Evolutionary conservation across 1,140 invertebrate genomes (phyloP).

Genomic region (Halictus rubicundus): DNA sequence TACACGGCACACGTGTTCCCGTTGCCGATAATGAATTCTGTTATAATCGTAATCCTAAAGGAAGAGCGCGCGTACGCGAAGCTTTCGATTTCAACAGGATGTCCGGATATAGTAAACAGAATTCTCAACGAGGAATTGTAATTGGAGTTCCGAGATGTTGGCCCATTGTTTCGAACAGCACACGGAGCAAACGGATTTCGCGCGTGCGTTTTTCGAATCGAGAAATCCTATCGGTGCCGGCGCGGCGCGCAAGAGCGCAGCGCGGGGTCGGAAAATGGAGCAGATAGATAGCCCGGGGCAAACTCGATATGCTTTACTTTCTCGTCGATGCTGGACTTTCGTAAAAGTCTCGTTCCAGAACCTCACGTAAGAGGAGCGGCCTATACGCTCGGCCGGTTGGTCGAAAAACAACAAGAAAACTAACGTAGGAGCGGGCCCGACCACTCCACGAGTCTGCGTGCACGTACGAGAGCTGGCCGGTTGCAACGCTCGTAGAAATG

Average conservation of each 20-base stretch:
- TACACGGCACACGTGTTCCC: background rate
- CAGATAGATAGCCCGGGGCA: constrained; percentile 53
- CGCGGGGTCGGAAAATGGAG: constrained; percentile 60
- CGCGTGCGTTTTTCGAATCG: no score
- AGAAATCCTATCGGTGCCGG: background rate
- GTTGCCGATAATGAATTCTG: constrained; percentile 19
- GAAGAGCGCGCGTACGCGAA: background rate
- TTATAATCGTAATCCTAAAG: constrained; percentile 4
- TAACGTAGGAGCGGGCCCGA: constrained; percentile 10
- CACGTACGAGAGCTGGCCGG: background rate
- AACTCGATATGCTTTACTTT: constrained; percentile 62
- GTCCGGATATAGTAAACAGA: constrained; percentile 12
- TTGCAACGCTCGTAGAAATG: constrained; percentile 16
- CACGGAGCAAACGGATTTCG: no score
- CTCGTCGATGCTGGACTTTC: constrained; percentile 60
- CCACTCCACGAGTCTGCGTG: constrained; percentile 1
- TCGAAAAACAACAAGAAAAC: constrained; percentile 58
- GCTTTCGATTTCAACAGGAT: constrained; percentile 41
- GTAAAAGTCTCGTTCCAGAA: constrained; percentile 62
- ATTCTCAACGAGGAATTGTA: background rate
- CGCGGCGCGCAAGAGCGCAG: background rate
- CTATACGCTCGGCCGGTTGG: constrained; percentile 23
- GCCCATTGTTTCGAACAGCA: background rate
- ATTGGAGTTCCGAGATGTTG: background rate
- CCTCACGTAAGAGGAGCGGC: constrained; percentile 58